Evolutionary conservation across 2,113 vertebrate species (phyloP), one percentile per base, ranked within the genome.

Genomic region (Salvelinus namaycush): DNA sequence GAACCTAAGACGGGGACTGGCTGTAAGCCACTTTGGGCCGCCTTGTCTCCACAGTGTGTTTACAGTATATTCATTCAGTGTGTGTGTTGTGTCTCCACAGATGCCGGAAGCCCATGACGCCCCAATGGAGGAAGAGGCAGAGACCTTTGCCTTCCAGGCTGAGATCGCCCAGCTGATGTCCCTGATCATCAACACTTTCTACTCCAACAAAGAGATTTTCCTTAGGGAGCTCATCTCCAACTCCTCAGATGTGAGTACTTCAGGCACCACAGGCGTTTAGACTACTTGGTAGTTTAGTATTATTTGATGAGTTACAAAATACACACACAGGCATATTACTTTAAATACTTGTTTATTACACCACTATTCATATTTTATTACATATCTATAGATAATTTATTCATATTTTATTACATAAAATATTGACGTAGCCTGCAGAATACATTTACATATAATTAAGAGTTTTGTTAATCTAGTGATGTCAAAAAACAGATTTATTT

Each of bases 81-180:
- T 67, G 24, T 72, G 34, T 22, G 6, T 44, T 44, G 39, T 54
- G 73, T 75, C 3, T 76, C n/a, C 59, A 68, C 70, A 95, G 94
- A 95, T 95, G 94, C 93, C 93, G 67, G 94, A 94, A 81, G 81
- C 86, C 60, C 79, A 83, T 0, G 86, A 87, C 48, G 89, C 92
- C 79, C 80, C 85, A 24, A 94, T 94, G 93, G 94, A 94, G 84
- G 94, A 95, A 27, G 94, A 94, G 49, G 77, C 82, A 0, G 94
- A 95, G 88, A 95, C 94, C 66, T 95, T 95, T 75, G 94, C 94
- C 34, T 95, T 95, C 74, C 94, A 95, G 90, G 94, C 94, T 87
- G 94, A 95, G 90, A 95, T 95, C 13, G 94, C 94, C 86, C 94
- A 95, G 90, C 82, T 95, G 49, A 95, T 95, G 94, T 95, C 94